Evolutionary conservation across 2,888 invertebrate genomes (phyloP).

Genomic region (Crepidodera aurea): DNA sequence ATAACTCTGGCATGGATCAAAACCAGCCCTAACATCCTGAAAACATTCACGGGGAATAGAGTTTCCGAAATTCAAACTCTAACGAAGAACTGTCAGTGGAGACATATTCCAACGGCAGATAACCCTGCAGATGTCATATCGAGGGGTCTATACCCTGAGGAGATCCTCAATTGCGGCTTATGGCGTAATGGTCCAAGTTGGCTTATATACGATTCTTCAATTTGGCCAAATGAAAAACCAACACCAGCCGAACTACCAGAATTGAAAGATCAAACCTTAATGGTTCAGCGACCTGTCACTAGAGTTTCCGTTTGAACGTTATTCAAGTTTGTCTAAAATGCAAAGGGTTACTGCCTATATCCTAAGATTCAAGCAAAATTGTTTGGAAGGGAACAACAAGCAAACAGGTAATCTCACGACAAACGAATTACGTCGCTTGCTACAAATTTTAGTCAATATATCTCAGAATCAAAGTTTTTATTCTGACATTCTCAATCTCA

Average conservation of each 20-base stretch:
- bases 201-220: slow-evolving; percentile 1
- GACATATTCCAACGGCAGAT: slow-evolving; percentile 30
- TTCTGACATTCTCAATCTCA: slow-evolving; percentile 22
- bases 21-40: slow-evolving; percentile 33
- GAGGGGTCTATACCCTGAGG: too few species aligned
- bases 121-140: slow-evolving; percentile 39
- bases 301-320: slow-evolving; percentile 9
- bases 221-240: slow-evolving; percentile 12
- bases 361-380: slow-evolving; percentile 1
- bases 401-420: background rate
- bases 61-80: slow-evolving; percentile 35
- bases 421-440: background rate
- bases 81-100: slow-evolving; percentile 29
- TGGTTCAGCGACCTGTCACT: background rate
- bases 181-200: slow-evolving; percentile 36
- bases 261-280: background rate
- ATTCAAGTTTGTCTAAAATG: background rate
- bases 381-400: background rate
- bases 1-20: slow-evolving; percentile 22
- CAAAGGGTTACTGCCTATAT: slow-evolving; percentile 1
- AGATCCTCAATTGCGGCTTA: slow-evolving; percentile 16
- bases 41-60: slow-evolving; percentile 38
- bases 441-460: background rate
- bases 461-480: slow-evolving; percentile 12
- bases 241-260: slow-evolving; percentile 7